Conservation (phyloP, 2,888 invertebrate genomes). For the Drosophila nr. perissopoda region DNA sequence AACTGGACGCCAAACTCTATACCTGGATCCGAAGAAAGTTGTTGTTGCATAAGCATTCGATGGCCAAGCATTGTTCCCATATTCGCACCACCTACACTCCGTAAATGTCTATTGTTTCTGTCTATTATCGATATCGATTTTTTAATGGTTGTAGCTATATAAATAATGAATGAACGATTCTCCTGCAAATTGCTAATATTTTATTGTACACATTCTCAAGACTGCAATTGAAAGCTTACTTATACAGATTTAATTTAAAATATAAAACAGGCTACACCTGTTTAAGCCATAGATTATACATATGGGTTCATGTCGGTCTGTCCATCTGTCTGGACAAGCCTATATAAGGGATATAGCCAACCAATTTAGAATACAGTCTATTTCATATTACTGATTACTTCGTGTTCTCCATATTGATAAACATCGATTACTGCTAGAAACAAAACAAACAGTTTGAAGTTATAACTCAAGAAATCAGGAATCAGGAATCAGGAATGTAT, state of each 20-base stretch:
- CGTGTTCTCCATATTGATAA: neutral
- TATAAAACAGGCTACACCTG: too few species aligned
- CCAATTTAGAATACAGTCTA: neutral
- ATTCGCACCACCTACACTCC: neutral
- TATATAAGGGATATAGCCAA: neutral
- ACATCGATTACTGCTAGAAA: neutral
- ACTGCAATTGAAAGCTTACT: too few species aligned
- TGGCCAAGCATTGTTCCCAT: too few species aligned
- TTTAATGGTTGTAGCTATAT: neutral
- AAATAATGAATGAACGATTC: neutral
- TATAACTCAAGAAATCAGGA: neutral
- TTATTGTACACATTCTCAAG: neutral
- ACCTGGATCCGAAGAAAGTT: neutral
- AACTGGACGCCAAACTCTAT: neutral
- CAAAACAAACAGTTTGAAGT: neutral
- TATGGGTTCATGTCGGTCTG: neutral
- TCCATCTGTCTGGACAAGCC: neutral
- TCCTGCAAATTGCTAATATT: neutral
- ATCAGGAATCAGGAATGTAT: neutral
- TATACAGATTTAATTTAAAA: too few species aligned
- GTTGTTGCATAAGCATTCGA: neutral
- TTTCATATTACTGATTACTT: neutral
- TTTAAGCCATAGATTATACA: neutral
- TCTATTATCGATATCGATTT: neutral
- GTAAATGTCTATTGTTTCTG: neutral